Evolutionary conservation across 2,888 invertebrate species (phyloP), one percentile per base, ranked within the genome.

Genomic region (Leptarthrus brevirostris): DNA sequence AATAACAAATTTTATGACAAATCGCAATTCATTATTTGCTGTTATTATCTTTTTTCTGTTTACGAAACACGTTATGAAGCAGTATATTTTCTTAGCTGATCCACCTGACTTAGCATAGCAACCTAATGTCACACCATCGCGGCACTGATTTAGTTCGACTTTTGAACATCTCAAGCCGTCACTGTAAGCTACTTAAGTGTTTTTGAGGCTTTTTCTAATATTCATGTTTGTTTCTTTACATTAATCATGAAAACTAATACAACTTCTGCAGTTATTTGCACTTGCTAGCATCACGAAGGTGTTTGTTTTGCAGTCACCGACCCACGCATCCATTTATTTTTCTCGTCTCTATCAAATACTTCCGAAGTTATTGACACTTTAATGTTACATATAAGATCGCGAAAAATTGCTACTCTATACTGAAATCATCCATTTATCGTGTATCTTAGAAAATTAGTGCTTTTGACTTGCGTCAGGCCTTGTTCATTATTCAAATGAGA

Each of bases 181-280:
- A 30, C 30, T 30, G 30, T 8, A 8, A 8, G 4, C 30, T 8
- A 8, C 30, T 30, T 8, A 30, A 47, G 47, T 14, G 47, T 12
- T 47, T 47, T 47, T 47, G 47, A 3, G 47, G 12, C 47, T 47
- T 47, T 14, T 16, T 3, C 3, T 3, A 47, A 47, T 47, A 3
- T 8, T 12, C 47, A 47, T 47, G 47, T 47, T 47, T 47, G 16
- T 47, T 47, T 47, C 3, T 16, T 47, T 47, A 47, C 47, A 47
- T 47, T 47, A 47, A 47, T 47, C 47, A 47, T 47, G 12, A 12
- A 12, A 47, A 47, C 47, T 47, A 47, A 47, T 47, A 47, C 47
- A 47, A 47, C 47, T 47, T 47, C 16, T 47, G 47, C 47, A 47
- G 47, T 47, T 47, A 47, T 47, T 47, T 47, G 47, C 47, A 47